Evolutionary conservation across 2,113 vertebrate species (phyloP).

Genomic region (Callithrix jacchus): DNA sequence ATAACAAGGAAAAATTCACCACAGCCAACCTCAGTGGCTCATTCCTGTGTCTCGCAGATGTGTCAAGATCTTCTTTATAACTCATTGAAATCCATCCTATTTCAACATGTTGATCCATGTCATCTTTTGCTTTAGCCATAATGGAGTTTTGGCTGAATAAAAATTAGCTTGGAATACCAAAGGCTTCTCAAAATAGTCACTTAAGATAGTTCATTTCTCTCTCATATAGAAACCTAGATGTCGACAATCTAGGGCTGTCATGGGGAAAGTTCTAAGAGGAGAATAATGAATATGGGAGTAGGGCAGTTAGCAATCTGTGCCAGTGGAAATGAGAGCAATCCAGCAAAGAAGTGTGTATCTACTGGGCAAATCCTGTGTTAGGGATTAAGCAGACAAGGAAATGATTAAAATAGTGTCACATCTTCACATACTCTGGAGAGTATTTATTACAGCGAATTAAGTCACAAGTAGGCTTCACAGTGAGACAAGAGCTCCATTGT

Average conservation of each 20-base stretch:
- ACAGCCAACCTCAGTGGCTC: neutral
- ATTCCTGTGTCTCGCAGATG: neutral
- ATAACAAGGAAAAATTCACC: neutral
- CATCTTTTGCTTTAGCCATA: neutral
- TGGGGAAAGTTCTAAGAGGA: neutral
- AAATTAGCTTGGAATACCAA: neutral
- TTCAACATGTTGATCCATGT: neutral
- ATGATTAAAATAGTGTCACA: neutral
- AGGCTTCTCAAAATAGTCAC: neutral
- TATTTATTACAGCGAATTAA: slow-evolving; percentile 1
- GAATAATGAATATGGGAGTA: neutral
- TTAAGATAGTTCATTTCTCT: slow-evolving; percentile 6
- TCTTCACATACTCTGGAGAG: neutral
- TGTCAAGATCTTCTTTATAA: neutral
- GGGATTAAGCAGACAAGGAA: neutral
- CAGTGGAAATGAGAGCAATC: neutral
- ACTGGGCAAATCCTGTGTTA: neutral
- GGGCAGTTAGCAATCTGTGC: neutral
- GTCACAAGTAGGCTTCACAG: neutral
- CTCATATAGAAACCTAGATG: neutral
- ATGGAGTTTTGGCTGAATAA: neutral
- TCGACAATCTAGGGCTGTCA: neutral
- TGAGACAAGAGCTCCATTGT: neutral
- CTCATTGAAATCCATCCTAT: neutral
- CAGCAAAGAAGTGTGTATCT: neutral